Evolutionary conservation across 2,797 vertebrate species (phyloP), one percentile per base, ranked within the genome.

Genomic region (Pelobates cultripes): DNA sequence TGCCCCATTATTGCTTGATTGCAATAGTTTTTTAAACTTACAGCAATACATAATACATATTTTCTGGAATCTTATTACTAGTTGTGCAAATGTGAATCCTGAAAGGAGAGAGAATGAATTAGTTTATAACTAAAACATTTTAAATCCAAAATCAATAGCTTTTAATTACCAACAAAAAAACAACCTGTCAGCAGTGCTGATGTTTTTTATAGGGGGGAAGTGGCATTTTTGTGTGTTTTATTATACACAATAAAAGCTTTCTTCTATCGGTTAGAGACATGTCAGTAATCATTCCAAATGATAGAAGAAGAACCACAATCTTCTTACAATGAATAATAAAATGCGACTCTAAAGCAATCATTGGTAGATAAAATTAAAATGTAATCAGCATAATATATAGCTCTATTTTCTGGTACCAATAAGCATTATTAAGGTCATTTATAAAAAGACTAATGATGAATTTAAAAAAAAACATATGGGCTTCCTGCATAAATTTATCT

Each of bases 211-310:
- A 51, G 47, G 47, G 47, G 5, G 47, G 3, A 6, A 10, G 10
- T 51, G 10, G 47, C 10, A 10, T 51, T 51, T 10, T 51, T 51
- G 47, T 6, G 10, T 81, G 28, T 70, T 75, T 75, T 75, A 60
- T 75, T 68, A 63, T 76, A 67, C 43, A 43, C 28, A 70, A 81
- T 74, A 55, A 61, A 13, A 41, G 28, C 7, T 40, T 76, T 76
- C 67, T 57, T 63, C 67, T 15, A 12, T 66, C 43, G 70, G 75
- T 75, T 81, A 81, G 51, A 70, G 64, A 70, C 17, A 55, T 51
- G 79, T 75, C 79, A 76, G 79, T 75, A 76, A 72, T 77, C 69
- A 82, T 82, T 40, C 70, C 44, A 72, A 14, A 12, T 44, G 45
- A 67, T 77, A 57, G 55, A n/a, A 57, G 17, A 66, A 53, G 43